Evolutionary conservation across 2,113 vertebrate genomes (phyloP), one percentile per base, ranked within the genome.

Genomic region (Eclectus roratus): DNA sequence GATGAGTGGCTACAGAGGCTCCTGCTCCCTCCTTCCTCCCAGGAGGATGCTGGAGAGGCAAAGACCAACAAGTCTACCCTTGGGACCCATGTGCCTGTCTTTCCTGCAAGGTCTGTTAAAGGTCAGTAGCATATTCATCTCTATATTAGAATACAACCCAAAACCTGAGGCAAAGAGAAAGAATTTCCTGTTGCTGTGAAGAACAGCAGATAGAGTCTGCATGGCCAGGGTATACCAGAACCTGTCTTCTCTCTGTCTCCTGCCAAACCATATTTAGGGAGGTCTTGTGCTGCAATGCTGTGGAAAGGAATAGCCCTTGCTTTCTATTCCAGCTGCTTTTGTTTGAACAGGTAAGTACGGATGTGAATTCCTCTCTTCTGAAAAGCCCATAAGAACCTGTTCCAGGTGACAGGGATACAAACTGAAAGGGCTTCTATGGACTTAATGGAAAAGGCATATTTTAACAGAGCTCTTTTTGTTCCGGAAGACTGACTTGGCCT

Each of bases 381-480:
- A 43, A 31, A 64, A 85, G 60, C 28, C 83, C 80, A 72, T 71
- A 68, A 89, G 39, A 89, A 39, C 39, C 63, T 1, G 6, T 85
- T 88, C 61, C 88, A 82, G 27, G 58, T 43, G 63, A 74, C 27
- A 0, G 2, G 53, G 52, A 73, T 50, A 41, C 15, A 84, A 84
- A 84, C 35, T 2, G 3, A 64, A 64, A 89, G 44, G 31, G 25
- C 47, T 71, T 46, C 15, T 50, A 8, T 7, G n/a, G 55, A 65
- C 72, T 80, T 71, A 66, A 64, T 77, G 88, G 78, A 52, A 93
- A 80, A 87, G 58, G 44, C 6, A 2, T 47, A 77, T 91, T 93
- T 86, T 47, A 87, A 91, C 91, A 80, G 52, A 68, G 73, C 24
- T 58, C 23, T 55, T 87, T 80, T 87, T 93, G 88, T 91, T 77